Percentiles rank a stretch among this genome's conserved stretches.
These are phyloP conservation scores for Rhinophrynus dorsalis DNA, from an alignment of 2,797 vertebrate species.

Conservation along the genomic window DNA sequence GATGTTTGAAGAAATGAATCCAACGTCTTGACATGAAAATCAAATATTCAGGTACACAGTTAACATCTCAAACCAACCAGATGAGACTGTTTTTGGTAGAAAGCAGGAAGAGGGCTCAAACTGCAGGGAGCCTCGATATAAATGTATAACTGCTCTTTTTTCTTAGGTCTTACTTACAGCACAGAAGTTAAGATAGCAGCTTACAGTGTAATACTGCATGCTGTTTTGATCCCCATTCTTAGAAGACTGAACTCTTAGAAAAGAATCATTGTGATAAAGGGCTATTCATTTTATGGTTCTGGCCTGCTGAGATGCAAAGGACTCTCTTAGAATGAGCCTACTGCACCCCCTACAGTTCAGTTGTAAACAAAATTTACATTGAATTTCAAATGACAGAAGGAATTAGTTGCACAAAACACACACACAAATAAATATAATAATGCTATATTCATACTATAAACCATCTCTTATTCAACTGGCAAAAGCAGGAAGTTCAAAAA, in stretches of 20 bases:
- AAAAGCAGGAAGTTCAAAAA: no score
- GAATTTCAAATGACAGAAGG: not conserved
- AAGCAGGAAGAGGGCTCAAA: conserved; percentile 6
- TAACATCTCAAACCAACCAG: not conserved
- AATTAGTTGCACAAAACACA: no score
- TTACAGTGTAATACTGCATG: conserved; percentile 36
- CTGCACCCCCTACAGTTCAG: conserved; percentile 68
- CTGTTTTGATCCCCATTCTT: conserved; percentile 33
- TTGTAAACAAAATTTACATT: not conserved
- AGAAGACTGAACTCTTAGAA: conserved; percentile 11
- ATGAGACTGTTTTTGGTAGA: conserved; percentile 11
- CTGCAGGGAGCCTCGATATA: not conserved
- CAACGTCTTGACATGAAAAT: conserved; percentile 27
- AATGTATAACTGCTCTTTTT: conserved; percentile 20
- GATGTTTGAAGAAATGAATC: conserved; percentile 28
- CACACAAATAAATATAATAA: no score
- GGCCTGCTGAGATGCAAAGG: not conserved
- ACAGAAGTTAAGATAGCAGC: conserved; percentile 44
- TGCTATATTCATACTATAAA: no score
- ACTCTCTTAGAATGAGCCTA: conserved; percentile 59
- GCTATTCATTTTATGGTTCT: conserved; percentile 27
- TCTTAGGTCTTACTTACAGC: conserved; percentile 50
- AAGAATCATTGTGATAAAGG: conserved; percentile 40
- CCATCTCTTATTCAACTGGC: no score
- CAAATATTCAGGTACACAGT: not conserved